Evolutionary conservation across 2,113 vertebrate species (phyloP), one percentile per base, ranked within the genome.

Genomic region (Lethenteron reissneri): DNA sequence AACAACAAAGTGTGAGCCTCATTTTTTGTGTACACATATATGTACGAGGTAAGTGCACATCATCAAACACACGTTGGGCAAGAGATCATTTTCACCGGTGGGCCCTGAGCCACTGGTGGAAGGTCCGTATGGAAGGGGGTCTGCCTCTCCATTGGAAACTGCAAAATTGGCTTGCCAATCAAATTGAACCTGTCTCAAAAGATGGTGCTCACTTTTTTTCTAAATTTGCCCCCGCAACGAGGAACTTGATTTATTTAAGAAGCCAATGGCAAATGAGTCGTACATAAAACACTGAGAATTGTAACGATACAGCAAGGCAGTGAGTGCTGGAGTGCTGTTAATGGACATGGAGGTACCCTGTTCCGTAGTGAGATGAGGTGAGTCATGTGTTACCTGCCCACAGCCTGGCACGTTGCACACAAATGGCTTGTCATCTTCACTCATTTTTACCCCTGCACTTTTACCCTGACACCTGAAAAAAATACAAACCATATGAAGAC

Each of bases 341-440:
- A 80, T 75, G 73, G 72, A 75, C 73, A 9, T 76, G 79, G 80
- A 76, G 78, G 77, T 81, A 79, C 75, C 79, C 81, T 80, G 76
- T 76, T 78, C 77, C 77, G 79, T 69, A 56, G 80, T 76, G 80
- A 79, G 76, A 76, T 82, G 82, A 80, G 77, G 80, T 80, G 79
- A 74, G 76, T 72, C 76, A 77, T 74, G 77, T 79, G 85, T 83
- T 86, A 97, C 92, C 92, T 97, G 92, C 81, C 92, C 92, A 74
- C 92, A 97, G 84, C 92, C 92, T 1, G 83, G 85, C 79, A 92
- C 90, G 70, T 74, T 82, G 85, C 92, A 97, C 85, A 92, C 90
- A 82, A 97, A 97, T 78, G 92, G 92, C 79, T 88, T 81, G 81
- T 97, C 92, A 79, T 97, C 92, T 41, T 41, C 41, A 41, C 41